Evolutionary conservation across 2,113 vertebrate species (phyloP), one percentile per base, ranked within the genome.

Genomic region (Ptychochromis oligacanthus): DNA sequence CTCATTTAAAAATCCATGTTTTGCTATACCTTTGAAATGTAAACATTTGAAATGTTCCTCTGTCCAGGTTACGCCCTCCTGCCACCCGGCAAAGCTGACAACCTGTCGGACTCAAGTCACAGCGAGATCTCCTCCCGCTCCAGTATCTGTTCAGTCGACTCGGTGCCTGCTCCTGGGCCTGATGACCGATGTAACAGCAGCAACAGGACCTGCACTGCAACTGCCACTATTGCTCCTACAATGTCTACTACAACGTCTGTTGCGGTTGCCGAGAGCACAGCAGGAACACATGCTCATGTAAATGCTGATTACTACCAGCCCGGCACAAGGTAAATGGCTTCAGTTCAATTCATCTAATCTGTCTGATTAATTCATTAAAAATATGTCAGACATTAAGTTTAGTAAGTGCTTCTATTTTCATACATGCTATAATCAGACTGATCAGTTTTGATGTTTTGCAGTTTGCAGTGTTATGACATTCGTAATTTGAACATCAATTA

Each of bases 61-160:
- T n/a, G 79, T 82, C 20, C 72, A 98, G 97, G 97, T 87, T 97
- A 97, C 0, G 90, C 96, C 20, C 95, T 97, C 82, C 95, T 95
- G 3, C 96, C 97, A 0, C 94, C 95, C 28, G 92, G 96, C 17
- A 98, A 96, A 89, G 96, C 96, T 0, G 97, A 98, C 88, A 97
- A 97, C 93, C 95, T 97, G 85, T 98, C 97, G 0, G 97, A 99
- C 95, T 99, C 97, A 22, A 99, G 97, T 61, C 97, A 98, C 94
- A 98, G 97, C 3, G 97, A 99, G 95, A 98, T 99, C 70, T 99
- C 98, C 0, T 99, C 98, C 5, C 96, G 97, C 36, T 99, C 98
- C 95, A 99, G 97, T 92, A 97, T 99, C 88, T 97, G 97, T 84
- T 99, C 98, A 0, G 97, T 96, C 20, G 98, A 99, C 94, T 99